Evolutionary conservation across 2,888 invertebrate species (phyloP).

Genomic region (Tridacna gigas): DNA sequence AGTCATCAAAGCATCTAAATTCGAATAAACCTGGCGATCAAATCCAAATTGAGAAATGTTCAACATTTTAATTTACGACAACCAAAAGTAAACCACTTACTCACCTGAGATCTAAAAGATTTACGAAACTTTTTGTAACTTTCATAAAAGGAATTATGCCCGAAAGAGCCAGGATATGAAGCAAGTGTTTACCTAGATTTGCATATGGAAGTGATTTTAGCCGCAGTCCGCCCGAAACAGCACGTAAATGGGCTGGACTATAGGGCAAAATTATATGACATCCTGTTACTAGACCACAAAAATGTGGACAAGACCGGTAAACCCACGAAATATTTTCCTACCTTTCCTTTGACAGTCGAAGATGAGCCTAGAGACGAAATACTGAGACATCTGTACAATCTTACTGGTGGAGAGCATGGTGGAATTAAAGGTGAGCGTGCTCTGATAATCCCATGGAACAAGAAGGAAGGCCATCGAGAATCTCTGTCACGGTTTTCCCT

Average conservation of each 20-base stretch:
- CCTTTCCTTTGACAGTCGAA: conserved; percentile 73
- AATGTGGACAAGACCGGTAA: conserved; percentile 67
- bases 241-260: conserved; percentile 73
- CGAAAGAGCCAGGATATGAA: conserved; percentile 1
- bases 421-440: conserved; percentile 81
- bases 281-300: conserved; percentile 78
- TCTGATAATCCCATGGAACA: conserved; percentile 71
- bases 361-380: conserved; percentile 79
- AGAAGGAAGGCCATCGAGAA: conserved; percentile 66
- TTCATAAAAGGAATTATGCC: too few species aligned
- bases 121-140: too few species aligned
- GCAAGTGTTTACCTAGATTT: not conserved
- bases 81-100: conserved; percentile 26
- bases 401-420: conserved; percentile 77
- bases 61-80: conserved; percentile 13
- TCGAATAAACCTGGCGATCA: too few species aligned
- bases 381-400: conserved; percentile 72
- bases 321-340: conserved; percentile 77
- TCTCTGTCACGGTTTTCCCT: conserved; percentile 76
- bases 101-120: conserved; percentile 9
- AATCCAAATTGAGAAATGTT: not conserved
- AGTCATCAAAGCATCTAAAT: too few species aligned
- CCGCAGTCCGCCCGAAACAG: conserved; percentile 79
- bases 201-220: conserved; percentile 78
- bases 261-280: conserved; percentile 77